Evolutionary conservation across 1,140 invertebrate species (phyloP).

Genomic region (Drosophila malerkotliana): DNA sequence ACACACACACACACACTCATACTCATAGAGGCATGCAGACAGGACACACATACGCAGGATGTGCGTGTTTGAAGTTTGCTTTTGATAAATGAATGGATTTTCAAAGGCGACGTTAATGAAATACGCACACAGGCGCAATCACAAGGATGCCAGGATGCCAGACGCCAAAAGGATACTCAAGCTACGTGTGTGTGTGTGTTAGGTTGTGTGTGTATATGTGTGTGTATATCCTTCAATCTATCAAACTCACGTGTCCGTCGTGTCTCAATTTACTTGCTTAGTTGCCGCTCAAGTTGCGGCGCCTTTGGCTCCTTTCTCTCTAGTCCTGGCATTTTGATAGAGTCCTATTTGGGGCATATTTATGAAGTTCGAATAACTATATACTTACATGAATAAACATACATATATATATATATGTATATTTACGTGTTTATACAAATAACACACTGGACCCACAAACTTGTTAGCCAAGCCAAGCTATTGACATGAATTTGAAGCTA

Average conservation of each 20-base stretch:
- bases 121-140: constrained; percentile 49
- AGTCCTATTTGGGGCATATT: constrained; percentile 40
- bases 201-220: constrained; percentile 1
- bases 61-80: constrained; percentile 79
- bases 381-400: not conserved
- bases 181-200: constrained; percentile 2
- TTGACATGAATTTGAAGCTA: not conserved
- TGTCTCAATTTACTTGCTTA: constrained; percentile 81
- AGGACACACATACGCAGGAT: constrained; percentile 1
- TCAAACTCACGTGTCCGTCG: constrained; percentile 78
- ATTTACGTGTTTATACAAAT: not conserved
- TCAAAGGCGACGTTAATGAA: constrained; percentile 81
- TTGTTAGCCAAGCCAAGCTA: not conserved
- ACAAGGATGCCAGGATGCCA: constrained; percentile 19
- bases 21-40: not conserved
- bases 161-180: constrained; percentile 19
- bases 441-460: not conserved
- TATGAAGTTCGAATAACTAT: constrained; percentile 36
- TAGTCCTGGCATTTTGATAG: constrained; percentile 41
- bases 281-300: constrained; percentile 62
- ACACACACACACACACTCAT: constrained; percentile 4
- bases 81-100: constrained; percentile 82
- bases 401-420: not conserved
- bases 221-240: constrained; percentile 69
- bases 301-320: constrained; percentile 8